phyloP scores from a whole-genome alignment of 2,797 vertebrate genomes.

The Diglossa cyanea region DNA sequence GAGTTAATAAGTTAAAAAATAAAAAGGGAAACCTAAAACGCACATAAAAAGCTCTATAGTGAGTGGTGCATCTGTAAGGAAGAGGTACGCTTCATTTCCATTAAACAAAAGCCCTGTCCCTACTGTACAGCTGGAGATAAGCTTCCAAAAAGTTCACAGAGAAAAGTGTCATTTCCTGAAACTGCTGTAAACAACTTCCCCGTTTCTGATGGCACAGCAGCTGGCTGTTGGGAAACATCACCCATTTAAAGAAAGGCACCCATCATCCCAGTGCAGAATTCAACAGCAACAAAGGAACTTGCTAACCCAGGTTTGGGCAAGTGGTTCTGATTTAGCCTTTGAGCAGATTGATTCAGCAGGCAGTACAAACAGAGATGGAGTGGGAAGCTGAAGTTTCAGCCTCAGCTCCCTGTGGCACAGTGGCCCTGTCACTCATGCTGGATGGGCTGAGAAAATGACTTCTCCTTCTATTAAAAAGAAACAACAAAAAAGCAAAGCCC shows the following conservation, averaged over 20 bases:
- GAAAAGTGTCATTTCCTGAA: not conserved
- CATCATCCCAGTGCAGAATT: not conserved
- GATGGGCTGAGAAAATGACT: not conserved
- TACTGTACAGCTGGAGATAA: constrained; percentile 25
- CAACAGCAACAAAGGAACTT: not conserved
- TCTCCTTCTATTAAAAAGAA: not conserved
- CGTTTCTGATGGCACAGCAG: not conserved
- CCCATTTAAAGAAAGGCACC: not conserved
- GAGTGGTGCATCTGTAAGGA: not conserved
- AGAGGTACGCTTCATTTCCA: not conserved
- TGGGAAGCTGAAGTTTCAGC: not conserved
- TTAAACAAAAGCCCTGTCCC: not conserved
- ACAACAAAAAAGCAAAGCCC: not conserved
- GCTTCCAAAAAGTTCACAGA: constrained; percentile 11
- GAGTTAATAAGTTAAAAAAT: constrained; percentile 73
- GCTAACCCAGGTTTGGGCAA: not conserved
- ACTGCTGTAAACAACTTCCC: fast-evolving
- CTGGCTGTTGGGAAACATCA: not conserved
- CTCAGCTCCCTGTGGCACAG: not conserved
- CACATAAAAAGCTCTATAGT: not conserved
- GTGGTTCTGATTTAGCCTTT: not conserved
- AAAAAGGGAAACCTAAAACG: constrained; percentile 25
- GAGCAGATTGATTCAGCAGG: not conserved
- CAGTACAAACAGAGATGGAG: not conserved
- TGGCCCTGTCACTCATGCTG: fast-evolving